Percentiles rank a stretch among this genome's conserved stretches.
These are phyloP conservation scores for Oreochromis spilurus DNA, from an alignment of 2,113 vertebrate genomes.

Conservation along the genomic window DNA sequence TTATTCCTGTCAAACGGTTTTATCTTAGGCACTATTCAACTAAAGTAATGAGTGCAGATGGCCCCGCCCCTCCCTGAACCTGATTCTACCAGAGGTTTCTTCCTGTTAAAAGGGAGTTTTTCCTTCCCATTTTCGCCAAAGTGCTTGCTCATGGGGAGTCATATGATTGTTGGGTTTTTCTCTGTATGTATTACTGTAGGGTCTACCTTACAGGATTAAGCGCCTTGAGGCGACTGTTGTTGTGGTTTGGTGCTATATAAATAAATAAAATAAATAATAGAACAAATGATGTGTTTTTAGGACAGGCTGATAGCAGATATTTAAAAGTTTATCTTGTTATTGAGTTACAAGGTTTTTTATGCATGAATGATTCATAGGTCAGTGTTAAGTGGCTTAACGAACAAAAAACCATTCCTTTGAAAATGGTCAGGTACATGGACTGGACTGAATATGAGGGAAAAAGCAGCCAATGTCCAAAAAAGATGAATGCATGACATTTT, in stretches of 20 bases:
- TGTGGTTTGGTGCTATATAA: not conserved
- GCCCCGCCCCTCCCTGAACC: not conserved
- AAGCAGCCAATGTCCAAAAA: not conserved
- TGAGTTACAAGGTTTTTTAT: not conserved
- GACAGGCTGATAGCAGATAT: not conserved
- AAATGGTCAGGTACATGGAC: not conserved
- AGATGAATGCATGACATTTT: not conserved
- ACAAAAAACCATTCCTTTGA: not conserved
- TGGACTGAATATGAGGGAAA: not conserved
- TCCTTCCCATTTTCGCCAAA: not conserved
- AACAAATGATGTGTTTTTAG: not conserved
- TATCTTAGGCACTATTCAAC: not conserved
- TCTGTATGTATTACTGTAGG: not conserved
- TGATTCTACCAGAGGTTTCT: not conserved
- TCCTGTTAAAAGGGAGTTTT: not conserved
- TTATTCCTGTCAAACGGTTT: not conserved
- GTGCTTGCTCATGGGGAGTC: not conserved
- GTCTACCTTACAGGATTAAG: not conserved
- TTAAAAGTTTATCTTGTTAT: not conserved
- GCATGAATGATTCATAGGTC: not conserved
- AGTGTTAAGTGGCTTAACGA: not conserved
- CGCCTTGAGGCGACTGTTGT: not conserved
- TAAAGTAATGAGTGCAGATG: not conserved
- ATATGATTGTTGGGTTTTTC: not conserved
- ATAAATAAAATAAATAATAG: not conserved